A percentile compares a stretch with the other conserved stretches of the same genome.
These are phyloP conservation scores for Toxonevra muliebris DNA, from an alignment of 2,888 invertebrate genomes.

Conservation along the genomic window DNA sequence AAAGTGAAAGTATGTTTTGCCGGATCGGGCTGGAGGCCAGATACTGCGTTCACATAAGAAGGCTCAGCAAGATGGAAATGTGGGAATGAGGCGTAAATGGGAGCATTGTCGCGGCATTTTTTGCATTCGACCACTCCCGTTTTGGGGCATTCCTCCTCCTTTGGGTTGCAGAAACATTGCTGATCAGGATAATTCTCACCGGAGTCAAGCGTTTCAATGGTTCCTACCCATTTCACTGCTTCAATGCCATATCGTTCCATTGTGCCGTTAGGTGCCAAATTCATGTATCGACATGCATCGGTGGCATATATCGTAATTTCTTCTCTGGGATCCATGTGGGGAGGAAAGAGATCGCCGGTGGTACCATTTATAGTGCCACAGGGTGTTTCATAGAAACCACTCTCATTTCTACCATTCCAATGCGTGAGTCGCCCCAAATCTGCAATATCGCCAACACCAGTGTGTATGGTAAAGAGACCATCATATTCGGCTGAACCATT, in stretches of 20 bases:
- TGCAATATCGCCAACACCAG: slow-evolving; percentile 73
- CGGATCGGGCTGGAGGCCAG: slow-evolving; percentile 74
- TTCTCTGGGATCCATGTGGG: slow-evolving; percentile 66
- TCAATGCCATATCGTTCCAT: slow-evolving; percentile 48
- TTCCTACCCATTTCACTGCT: slow-evolving; percentile 66
- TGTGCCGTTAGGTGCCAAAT: slow-evolving; percentile 52
- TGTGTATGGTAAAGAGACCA: slow-evolving; percentile 80
- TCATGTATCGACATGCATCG: slow-evolving; percentile 80
- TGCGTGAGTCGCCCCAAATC: slow-evolving; percentile 74
- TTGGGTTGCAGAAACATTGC: slow-evolving; percentile 74
- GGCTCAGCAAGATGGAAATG: slow-evolving; percentile 82
- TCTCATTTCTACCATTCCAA: slow-evolving; percentile 74
- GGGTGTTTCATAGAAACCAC: slow-evolving; percentile 68
- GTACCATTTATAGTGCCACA: slow-evolving; percentile 79
- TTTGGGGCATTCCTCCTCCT: slow-evolving; percentile 66
- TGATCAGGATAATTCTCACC: slow-evolving; percentile 70
- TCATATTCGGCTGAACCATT: slow-evolving; percentile 78
- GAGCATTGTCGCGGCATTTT: slow-evolving; percentile 80
- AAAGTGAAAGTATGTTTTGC: slow-evolving; percentile 73
- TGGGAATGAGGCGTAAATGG: slow-evolving; percentile 82
- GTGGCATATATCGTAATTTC: slow-evolving; percentile 75
- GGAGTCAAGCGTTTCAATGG: slow-evolving; percentile 77
- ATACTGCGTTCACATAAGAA: slow-evolving; percentile 71
- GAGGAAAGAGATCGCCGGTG: slow-evolving; percentile 84
- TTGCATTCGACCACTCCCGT: slow-evolving; percentile 78